Conservation (phyloP, 2,113 vertebrate species). For the Xyrauchen texanus region DNA sequence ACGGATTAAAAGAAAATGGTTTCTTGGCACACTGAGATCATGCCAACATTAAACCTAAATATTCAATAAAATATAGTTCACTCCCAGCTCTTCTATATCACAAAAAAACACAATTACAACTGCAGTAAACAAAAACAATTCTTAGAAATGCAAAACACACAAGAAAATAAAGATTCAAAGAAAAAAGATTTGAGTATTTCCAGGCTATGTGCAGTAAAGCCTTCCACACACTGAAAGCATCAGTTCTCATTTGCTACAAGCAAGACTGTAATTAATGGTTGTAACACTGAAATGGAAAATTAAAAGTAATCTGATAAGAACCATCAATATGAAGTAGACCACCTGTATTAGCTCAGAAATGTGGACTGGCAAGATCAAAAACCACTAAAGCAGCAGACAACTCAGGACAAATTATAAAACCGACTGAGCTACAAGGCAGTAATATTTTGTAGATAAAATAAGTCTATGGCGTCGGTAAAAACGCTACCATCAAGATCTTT, state of each 20-base stretch:
- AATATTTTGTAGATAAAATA: slow-evolving; percentile 12
- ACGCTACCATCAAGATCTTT: slow-evolving; percentile 31
- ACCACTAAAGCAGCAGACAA: background rate
- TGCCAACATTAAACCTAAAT: background rate
- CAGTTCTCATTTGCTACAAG: background rate
- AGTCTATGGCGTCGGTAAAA: slow-evolving; percentile 17
- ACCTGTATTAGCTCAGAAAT: no score
- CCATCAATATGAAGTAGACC: background rate
- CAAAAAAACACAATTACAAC: background rate
- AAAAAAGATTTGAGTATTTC: slow-evolving; percentile 8
- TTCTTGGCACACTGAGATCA: slow-evolving; percentile 14
- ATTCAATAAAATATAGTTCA: background rate
- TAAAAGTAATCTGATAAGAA: no score
- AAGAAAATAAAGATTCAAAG: background rate
- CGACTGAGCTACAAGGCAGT: slow-evolving; percentile 18
- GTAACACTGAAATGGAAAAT: slow-evolving; percentile 3
- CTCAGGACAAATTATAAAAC: background rate
- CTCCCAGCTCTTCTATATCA: background rate
- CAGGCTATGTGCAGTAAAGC: background rate
- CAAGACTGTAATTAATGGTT: background rate
- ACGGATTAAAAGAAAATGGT: background rate
- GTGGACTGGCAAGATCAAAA: background rate
- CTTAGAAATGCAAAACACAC: background rate
- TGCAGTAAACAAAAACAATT: background rate
- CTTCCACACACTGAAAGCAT: slow-evolving; percentile 13